Evolutionary conservation across 92 coral and sea anemone genomes (phyloP).

Genomic region (Actinostola sp.): DNA sequence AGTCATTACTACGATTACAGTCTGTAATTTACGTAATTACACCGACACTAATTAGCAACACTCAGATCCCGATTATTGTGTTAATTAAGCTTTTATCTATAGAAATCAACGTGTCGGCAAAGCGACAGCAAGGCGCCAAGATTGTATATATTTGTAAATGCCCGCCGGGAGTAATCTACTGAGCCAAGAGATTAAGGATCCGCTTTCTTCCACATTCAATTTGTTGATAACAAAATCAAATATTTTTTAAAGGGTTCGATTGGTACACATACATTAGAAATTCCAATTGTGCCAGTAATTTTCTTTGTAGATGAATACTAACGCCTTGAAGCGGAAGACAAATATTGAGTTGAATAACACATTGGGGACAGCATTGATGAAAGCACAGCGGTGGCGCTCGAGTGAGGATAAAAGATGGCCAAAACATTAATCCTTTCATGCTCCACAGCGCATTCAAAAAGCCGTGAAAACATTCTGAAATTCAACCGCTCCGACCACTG

Average conservation of each 20-base stretch:
- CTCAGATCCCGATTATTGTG: constrained; percentile 97
- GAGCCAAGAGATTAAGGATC: constrained; percentile 67
- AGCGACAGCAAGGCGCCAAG: constrained; percentile 91
- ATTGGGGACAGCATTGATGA: constrained; percentile 39
- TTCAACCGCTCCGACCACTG: constrained; percentile 72
- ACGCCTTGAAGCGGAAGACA: constrained; percentile 69
- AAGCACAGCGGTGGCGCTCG: constrained; percentile 44
- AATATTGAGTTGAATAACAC: constrained; percentile 65
- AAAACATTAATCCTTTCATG: constrained; percentile 52
- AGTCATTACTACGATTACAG: constrained; percentile 96
- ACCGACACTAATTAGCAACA: constrained; percentile 96
- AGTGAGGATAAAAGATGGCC: constrained; percentile 37
- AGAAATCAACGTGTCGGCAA: constrained; percentile 87
- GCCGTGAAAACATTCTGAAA: constrained; percentile 76
- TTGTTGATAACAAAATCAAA: constrained; percentile 95
- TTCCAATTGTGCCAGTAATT: constrained; percentile 78
- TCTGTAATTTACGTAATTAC: constrained; percentile 95
- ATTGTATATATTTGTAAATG: constrained; percentile 81
- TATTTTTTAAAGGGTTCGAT: constrained; percentile 80
- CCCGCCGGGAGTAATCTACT: constrained; percentile 79
- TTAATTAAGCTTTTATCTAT: constrained; percentile 93
- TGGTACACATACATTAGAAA: constrained; percentile 85
- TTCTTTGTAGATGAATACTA: constrained; percentile 70
- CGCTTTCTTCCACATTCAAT: constrained; percentile 79
- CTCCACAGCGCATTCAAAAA: constrained; percentile 67